Evolutionary conservation across 2,888 invertebrate species (phyloP).

Genomic region (Lasius fuliginosus): DNA sequence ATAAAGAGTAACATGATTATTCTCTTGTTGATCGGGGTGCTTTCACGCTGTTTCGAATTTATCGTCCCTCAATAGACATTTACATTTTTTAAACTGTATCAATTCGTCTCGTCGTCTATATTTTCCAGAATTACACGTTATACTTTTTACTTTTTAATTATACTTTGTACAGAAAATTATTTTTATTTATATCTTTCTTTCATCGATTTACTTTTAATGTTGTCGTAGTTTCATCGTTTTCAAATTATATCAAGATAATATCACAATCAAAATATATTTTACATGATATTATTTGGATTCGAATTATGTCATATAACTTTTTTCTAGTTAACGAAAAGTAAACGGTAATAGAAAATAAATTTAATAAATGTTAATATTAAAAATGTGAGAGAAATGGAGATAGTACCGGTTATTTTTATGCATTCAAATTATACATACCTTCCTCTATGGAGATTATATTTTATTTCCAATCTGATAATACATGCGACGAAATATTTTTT

Average conservation of each 20-base stretch:
- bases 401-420: conserved; percentile 2
- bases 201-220: background rate
- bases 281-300: background rate
- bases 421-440: conserved; percentile 32
- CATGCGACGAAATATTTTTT: conserved; percentile 25
- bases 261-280: background rate
- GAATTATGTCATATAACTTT: conserved; percentile 3
- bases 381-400: background rate
- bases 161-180: background rate
- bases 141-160: background rate
- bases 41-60: conserved; percentile 34
- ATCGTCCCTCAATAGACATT: background rate
- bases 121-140: background rate
- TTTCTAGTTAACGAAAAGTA: background rate
- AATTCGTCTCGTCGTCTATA: background rate
- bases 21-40: conserved; percentile 32
- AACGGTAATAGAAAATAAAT: background rate
- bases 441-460: conserved; percentile 17
- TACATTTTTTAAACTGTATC: conserved; percentile 1
- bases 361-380: conserved; percentile 16
- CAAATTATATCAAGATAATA: background rate
- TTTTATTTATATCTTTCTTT: background rate
- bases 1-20: conserved; percentile 54
- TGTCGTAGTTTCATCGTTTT: background rate
- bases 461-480: conserved; percentile 11